A percentile compares a stretch with the other conserved stretches of the same genome.
Evolutionary conservation across 2,797 vertebrate genomes (phyloP).

Genomic region (Morelia viridis): DNA sequence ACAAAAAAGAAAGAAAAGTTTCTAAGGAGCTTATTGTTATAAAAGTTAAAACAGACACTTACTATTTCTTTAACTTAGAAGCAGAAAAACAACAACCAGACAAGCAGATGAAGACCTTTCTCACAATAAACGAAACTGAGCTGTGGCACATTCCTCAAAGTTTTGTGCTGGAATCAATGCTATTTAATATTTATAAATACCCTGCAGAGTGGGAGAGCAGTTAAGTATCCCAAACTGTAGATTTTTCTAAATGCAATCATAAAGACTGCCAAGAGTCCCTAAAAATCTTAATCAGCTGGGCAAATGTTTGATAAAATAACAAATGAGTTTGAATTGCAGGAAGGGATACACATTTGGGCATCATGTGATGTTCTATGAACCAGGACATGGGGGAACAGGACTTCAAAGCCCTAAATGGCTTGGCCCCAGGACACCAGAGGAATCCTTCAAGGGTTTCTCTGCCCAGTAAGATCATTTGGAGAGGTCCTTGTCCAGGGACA

Average conservation of each 20-base stretch:
- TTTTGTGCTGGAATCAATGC: background rate
- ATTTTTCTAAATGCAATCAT: background rate
- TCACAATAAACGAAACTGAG: background rate
- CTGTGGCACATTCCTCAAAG: background rate
- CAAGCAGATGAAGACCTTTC: background rate
- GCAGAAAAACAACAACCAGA: background rate
- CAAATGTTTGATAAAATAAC: background rate
- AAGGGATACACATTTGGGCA: background rate
- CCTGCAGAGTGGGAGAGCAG: background rate
- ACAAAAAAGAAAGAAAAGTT: background rate
- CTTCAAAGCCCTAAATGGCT: background rate
- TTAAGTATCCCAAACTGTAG: background rate
- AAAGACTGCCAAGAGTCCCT: background rate
- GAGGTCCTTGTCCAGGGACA: background rate
- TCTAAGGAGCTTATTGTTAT: background rate
- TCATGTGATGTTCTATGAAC: background rate
- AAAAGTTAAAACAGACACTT: background rate
- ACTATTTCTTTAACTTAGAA: background rate
- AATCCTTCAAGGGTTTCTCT: background rate
- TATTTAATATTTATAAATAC: constrained; percentile 3
- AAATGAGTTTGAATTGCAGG: background rate
- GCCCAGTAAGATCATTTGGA: background rate
- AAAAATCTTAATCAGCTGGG: background rate
- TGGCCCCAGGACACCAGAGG: background rate
- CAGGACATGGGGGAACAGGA: background rate